phyloP scores from a whole-genome alignment of 1,140 invertebrate genomes.

The Plectrocnemia conspersa region DNA sequence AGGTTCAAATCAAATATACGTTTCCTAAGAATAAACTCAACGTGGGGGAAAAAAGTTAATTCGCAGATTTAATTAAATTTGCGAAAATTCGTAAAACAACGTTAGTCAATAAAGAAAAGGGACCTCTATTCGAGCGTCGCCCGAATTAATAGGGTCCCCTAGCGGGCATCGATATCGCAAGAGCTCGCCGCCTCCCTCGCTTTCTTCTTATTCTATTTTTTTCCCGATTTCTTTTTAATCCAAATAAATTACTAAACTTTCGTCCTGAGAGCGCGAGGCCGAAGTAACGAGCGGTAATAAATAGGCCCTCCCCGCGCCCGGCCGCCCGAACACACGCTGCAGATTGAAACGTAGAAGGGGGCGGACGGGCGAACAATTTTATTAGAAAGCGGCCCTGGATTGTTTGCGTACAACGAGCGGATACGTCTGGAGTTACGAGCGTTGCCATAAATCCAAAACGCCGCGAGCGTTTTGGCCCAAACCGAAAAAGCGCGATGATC shows the following conservation, averaged over 20 bases:
- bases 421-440: slow-evolving; percentile 44
- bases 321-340: slow-evolving; percentile 38
- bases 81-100: not conserved
- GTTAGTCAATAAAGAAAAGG: not conserved
- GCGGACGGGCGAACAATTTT: slow-evolving; percentile 48
- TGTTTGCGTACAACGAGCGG: slow-evolving; percentile 44
- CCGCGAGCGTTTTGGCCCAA: not conserved
- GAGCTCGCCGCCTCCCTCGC: slow-evolving; percentile 14
- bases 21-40: too few relatives aligned
- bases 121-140: not conserved
- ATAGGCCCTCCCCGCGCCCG: slow-evolving; percentile 43
- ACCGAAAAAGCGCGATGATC: slow-evolving; percentile 40
- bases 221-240: slow-evolving; percentile 31
- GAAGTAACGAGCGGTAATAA: slow-evolving; percentile 25
- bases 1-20: too few relatives aligned
- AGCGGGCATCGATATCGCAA: slow-evolving; percentile 24
- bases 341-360: too few relatives aligned
- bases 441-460: slow-evolving; percentile 45
- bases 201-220: too few relatives aligned
- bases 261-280: slow-evolving; percentile 4
- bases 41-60: slow-evolving; percentile 1
- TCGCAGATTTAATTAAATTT: not conserved
- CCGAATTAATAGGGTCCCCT: slow-evolving; percentile 19
- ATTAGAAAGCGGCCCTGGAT: slow-evolving; percentile 47
- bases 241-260: slow-evolving; percentile 32